Evolutionary conservation across 2,888 invertebrate species (phyloP).

Genomic region (Idaea dimidiata): DNA sequence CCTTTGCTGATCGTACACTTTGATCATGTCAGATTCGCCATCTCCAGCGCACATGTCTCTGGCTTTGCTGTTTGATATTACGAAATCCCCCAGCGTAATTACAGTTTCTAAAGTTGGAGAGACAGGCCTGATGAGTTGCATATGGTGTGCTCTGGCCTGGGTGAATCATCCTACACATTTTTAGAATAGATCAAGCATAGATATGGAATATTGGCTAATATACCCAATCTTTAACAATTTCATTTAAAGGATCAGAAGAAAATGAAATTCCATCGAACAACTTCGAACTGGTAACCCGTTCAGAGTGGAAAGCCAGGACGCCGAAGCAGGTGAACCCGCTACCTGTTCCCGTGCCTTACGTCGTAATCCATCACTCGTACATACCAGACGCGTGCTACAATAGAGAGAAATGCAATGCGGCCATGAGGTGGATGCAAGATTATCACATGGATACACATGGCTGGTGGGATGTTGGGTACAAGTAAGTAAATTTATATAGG

Average conservation of each 20-base stretch:
- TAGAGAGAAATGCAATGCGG: constrained; percentile 71
- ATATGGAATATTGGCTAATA: too few relatives aligned
- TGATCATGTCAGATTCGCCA: too few relatives aligned
- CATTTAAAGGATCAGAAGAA: constrained; percentile 28
- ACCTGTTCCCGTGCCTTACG: constrained; percentile 82
- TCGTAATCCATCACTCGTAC: constrained; percentile 87
- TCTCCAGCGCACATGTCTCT: too few relatives aligned
- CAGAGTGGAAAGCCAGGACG: constrained; percentile 82
- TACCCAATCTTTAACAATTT: neutral
- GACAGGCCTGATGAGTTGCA: too few relatives aligned
- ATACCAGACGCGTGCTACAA: constrained; percentile 79
- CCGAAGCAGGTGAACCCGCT: constrained; percentile 71
- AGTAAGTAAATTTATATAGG: constrained; percentile 49
- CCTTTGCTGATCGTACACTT: too few relatives aligned
- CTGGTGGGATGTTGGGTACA: constrained; percentile 86
- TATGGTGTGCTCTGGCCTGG: too few relatives aligned
- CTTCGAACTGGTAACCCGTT: constrained; percentile 62
- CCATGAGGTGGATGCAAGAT: constrained; percentile 84
- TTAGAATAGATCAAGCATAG: too few relatives aligned
- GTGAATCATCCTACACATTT: too few relatives aligned
- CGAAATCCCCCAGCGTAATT: too few relatives aligned
- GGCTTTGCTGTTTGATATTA: too few relatives aligned
- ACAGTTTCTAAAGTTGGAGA: too few relatives aligned
- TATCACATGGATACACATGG: constrained; percentile 80
- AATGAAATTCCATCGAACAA: constrained; percentile 55